Base-by-base conservation (phyloP, 2,113 vertebrate species). In the Suncus etruscus region DNA sequence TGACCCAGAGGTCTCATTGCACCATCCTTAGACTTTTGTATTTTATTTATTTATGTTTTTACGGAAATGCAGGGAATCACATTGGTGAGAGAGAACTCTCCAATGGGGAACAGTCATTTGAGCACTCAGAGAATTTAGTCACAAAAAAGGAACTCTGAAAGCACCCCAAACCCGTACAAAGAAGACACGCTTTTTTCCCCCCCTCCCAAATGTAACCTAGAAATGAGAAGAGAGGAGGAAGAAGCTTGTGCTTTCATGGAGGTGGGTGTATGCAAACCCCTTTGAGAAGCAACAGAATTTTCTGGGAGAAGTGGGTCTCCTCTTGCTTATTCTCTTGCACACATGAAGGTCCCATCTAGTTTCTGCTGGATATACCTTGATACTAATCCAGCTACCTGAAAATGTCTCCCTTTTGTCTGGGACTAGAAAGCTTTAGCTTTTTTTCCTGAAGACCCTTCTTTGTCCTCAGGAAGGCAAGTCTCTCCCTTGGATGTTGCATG, bases 31-130 rank as follows among this genome's bases (percentile, higher is more conserved):
- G 12, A 20, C 50, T 24, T 70, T 61, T 90, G 69, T 29, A 22
- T 82, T 68, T 51, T 87, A 79, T 87, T 68, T 91, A 82, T 76
- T 87, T 81, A 27, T 81, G 6, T 54, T 68, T 82, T 61, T 87
- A 9, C 0, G 3, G 95, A 85, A 61, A 75, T 12, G 20, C 31
- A 12, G 58, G 25, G 32, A 81, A 25, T 50, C 11, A 4, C 8
- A 11, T 0, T 0, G 72, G 39, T n/a, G 80, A 69, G 0, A 78
- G 78, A 47, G 39, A 31, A n/a, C 65, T 87, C 84, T 75, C 75
- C 27, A 12, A 24, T 16, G 81, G 32, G 15, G 14, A 54, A 80
- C 66, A 22, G 25, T 29, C 18, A 1, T 11, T 20, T 0, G 31
- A 32, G n/a, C 27, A 50, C 27, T 29, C 2, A 1, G 29, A 48